These are phyloP conservation scores for Pasiphila rectangulata DNA, from an alignment of 2,888 invertebrate species.

Conservation along the genomic window DNA sequence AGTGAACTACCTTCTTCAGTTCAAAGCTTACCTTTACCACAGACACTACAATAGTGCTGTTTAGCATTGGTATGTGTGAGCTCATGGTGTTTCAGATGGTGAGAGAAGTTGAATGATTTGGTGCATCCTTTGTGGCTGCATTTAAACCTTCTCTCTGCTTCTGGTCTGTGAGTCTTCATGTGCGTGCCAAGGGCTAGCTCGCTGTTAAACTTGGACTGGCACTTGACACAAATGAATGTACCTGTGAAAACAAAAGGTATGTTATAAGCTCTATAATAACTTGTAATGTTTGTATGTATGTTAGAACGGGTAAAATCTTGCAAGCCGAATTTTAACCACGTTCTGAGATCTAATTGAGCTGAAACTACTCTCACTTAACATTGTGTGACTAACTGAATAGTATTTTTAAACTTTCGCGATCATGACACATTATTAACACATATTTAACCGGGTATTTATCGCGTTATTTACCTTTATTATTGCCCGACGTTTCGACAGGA, in stretches of 20 bases:
- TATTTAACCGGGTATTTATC: no score
- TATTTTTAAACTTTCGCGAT: background rate
- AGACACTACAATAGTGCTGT: constrained; percentile 62
- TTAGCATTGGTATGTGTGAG: constrained; percentile 64
- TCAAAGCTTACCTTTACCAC: constrained; percentile 68
- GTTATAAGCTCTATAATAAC: no score
- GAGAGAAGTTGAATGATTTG: constrained; percentile 70
- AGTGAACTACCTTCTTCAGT: no score
- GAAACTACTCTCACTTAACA: background rate
- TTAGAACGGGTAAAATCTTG: no score
- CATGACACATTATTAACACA: no score
- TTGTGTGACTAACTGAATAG: background rate
- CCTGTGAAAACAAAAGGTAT: constrained; percentile 42
- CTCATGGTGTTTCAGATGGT: constrained; percentile 71
- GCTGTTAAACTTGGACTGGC: constrained; percentile 58
- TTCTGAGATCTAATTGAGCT: no score
- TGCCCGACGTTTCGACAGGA: no score
- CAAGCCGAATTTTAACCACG: no score
- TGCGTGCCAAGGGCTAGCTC: constrained; percentile 61
- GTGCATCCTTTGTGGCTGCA: constrained; percentile 57
- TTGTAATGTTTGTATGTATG: no score
- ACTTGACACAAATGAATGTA: constrained; percentile 56
- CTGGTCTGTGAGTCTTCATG: constrained; percentile 58
- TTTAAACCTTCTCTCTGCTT: constrained; percentile 55
- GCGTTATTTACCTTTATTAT: no score